Evolutionary conservation across 2,888 invertebrate genomes (phyloP).

Genomic region (Idaea straminata): DNA sequence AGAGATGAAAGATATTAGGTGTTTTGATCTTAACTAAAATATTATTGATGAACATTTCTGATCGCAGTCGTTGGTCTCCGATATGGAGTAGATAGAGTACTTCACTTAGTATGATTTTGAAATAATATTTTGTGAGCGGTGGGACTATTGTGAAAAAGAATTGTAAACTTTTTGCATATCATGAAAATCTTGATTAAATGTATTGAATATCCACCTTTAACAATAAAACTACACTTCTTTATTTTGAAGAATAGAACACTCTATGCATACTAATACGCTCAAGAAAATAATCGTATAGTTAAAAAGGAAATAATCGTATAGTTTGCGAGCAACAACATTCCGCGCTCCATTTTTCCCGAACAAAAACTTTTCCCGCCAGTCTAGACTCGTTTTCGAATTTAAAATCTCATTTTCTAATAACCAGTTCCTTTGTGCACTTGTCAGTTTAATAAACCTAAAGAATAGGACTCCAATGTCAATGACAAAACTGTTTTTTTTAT

Average conservation of each 20-base stretch:
- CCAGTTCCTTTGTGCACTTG: background rate
- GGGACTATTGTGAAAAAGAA: too few relatives aligned
- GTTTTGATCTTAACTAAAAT: too few relatives aligned
- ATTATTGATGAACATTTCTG: too few relatives aligned
- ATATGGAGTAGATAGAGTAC: too few relatives aligned
- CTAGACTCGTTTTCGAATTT: background rate
- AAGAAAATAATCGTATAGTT: background rate
- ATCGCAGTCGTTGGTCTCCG: too few relatives aligned
- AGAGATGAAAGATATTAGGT: too few relatives aligned
- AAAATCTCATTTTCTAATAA: background rate
- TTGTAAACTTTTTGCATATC: too few relatives aligned
- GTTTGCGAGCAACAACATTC: background rate
- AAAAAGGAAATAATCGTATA: background rate
- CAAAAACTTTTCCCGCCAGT: background rate
- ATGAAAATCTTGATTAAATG: too few relatives aligned
- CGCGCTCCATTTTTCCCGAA: background rate
- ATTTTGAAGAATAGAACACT: background rate
- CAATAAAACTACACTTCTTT: too few relatives aligned
- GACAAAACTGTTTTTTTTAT: background rate
- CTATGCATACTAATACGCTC: background rate
- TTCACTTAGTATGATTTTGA: too few relatives aligned
- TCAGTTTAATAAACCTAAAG: background rate
- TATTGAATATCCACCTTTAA: too few relatives aligned
- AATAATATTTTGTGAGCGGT: too few relatives aligned
- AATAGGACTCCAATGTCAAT: background rate